A percentile compares a stretch with the other conserved stretches of the same genome.
Conservation (phyloP, 2,888 invertebrate genomes). For the Ophion ventricosus region DNA sequence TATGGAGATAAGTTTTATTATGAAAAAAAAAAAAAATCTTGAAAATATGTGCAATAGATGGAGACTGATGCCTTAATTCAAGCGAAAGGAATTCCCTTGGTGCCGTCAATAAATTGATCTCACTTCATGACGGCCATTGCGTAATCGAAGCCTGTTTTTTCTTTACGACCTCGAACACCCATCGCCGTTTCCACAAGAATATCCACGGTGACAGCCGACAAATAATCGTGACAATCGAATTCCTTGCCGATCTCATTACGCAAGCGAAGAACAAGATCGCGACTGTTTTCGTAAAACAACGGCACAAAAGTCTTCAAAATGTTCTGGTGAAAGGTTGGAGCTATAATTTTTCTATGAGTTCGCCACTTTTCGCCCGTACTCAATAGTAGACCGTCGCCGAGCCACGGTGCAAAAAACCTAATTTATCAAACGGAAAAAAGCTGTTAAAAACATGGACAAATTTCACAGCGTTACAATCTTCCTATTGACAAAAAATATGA, state of each 20-base stretch:
- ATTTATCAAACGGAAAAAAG: constrained; percentile 11
- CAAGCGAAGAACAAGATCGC: constrained; percentile 81
- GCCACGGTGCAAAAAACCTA: constrained; percentile 82
- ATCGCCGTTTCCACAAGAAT: constrained; percentile 85
- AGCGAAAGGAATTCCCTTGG: constrained; percentile 6
- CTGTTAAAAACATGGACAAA: background rate
- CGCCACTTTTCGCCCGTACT: constrained; percentile 84
- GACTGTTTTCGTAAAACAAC: constrained; percentile 84
- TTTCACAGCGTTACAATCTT: background rate
- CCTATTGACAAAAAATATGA: background rate
- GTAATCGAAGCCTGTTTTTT: constrained; percentile 84
- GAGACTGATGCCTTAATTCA: too few species aligned
- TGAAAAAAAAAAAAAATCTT: too few species aligned
- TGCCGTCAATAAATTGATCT: constrained; percentile 64
- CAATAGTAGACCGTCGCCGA: constrained; percentile 81
- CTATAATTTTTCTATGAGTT: constrained; percentile 84
- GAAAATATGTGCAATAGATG: too few species aligned
- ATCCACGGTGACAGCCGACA: constrained; percentile 84
- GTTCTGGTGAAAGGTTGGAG: constrained; percentile 84
- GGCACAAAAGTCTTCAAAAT: constrained; percentile 85
- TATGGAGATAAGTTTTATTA: too few species aligned
- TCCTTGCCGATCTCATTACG: constrained; percentile 81
- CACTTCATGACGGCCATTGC: constrained; percentile 86
- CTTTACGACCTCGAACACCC: constrained; percentile 84
- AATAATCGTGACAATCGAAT: constrained; percentile 84